Evolutionary conservation across 2,113 vertebrate genomes (phyloP), one percentile per base, ranked within the genome.

Genomic region (Myiozetetes cayanensis): DNA sequence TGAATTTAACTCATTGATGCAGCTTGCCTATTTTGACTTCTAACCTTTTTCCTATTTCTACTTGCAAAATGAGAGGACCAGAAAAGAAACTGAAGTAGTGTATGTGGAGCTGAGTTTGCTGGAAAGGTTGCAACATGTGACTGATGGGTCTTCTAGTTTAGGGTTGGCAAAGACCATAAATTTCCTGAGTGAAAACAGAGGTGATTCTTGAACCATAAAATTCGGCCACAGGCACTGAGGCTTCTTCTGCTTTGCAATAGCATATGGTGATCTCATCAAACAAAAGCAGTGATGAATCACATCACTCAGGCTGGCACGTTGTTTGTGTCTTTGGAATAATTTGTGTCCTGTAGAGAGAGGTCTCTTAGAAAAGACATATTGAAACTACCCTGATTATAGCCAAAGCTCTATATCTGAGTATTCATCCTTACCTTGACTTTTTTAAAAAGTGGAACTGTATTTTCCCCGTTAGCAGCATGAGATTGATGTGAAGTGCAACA

Each of bases 161-260:
- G 49, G 13, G 61, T 46, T 96, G 72, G 63, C 72, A 88, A 85
- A 80, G 55, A 24, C 63, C 73, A 18, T 79, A 85, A 73, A 88
- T 91, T 77, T 94, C 65, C 72, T 63, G 25, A 90, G 63, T 3
- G 3, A 94, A 93, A 90, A 83, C 31, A 66, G 23, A 33, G 75
- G 77, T 91, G 87, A 67, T 92, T 47, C 79, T 83, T 94, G 82
- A 94, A 87, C 84, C 59, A 39, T 80, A 66, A 94, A 94, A 85
- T 52, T 22, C 1, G 3, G 55, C 52, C 90, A 77, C 55, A 61
- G 68, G 52, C 79, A 28, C 55, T 30, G 59, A 85, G 71, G 43
- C 55, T 82, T 44, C 66, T 81, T 82, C 83, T 90, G 63, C 73
- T 92, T 44, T 59, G 65, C 68, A 53, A 4, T 5, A 83, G 59